These are phyloP conservation scores for Aphaenogaster floridana DNA, from an alignment of 1,140 invertebrate genomes.

Conservation along the genomic window DNA sequence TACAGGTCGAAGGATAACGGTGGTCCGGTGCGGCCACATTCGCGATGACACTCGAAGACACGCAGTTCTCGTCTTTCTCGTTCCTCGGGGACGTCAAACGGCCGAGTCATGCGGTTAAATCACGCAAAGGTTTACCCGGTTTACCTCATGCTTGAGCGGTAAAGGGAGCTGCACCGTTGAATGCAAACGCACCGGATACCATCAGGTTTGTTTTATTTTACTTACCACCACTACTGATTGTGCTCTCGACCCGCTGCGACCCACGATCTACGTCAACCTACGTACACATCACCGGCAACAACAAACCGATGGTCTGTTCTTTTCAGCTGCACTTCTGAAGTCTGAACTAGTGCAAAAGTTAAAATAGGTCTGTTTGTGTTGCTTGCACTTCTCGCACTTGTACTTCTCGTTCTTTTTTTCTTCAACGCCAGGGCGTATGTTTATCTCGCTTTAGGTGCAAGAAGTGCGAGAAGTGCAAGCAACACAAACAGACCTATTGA, in stretches of 20 bases:
- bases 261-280: background rate
- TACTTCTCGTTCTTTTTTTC: too few relatives aligned
- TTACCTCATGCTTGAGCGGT: background rate
- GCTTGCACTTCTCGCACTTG: too few relatives aligned
- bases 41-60: conserved; percentile 20
- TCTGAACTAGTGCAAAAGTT: too few relatives aligned
- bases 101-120: background rate
- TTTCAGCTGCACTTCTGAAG: too few relatives aligned
- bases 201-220: background rate
- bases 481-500: too few relatives aligned
- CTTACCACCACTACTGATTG: background rate
- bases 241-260: background rate
- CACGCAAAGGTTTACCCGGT: too few relatives aligned
- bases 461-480: too few relatives aligned
- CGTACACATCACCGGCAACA: background rate
- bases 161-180: background rate
- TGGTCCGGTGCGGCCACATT: background rate
- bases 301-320: background rate
- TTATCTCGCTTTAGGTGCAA: too few relatives aligned
- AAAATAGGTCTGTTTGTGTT: too few relatives aligned
- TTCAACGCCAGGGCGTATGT: too few relatives aligned
- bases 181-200: conserved; percentile 17
- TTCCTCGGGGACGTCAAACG: background rate
- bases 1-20: background rate
- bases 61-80: background rate